Evolutionary conservation across 92 coral and sea anemone species (phyloP).

Genomic region (Metridium senile): DNA sequence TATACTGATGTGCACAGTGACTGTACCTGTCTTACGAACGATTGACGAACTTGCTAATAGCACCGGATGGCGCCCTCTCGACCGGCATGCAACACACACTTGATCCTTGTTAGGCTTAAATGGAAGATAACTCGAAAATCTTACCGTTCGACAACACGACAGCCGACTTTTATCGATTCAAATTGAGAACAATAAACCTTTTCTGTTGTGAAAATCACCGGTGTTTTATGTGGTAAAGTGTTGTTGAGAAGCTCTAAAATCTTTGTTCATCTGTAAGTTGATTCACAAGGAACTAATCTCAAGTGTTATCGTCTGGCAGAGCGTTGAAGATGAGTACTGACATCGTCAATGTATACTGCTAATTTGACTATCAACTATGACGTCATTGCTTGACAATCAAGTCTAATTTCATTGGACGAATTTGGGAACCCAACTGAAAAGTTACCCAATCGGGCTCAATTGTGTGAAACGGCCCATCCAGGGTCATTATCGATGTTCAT

Average conservation of each 20-base stretch:
- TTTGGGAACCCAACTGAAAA: no score
- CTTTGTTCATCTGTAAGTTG: neutral
- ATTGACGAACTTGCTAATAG: constrained; percentile 9
- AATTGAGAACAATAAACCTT: neutral
- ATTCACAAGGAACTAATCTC: constrained; percentile 11
- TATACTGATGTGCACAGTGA: neutral
- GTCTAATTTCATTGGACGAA: constrained; percentile 6
- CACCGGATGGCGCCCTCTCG: constrained; percentile 25
- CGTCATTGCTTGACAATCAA: neutral
- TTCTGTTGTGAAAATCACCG: no score
- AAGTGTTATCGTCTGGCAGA: constrained; percentile 22
- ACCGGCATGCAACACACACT: constrained; percentile 11
- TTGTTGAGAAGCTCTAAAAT: neutral
- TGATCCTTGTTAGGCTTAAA: constrained; percentile 9
- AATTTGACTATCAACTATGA: constrained; percentile 21
- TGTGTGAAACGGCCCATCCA: neutral
- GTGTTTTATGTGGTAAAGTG: no score
- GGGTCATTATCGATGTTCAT: constrained; percentile 15
- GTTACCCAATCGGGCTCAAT: constrained; percentile 9
- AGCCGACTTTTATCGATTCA: neutral
- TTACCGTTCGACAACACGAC: constrained; percentile 7
- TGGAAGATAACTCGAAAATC: constrained; percentile 4
- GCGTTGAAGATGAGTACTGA: neutral
- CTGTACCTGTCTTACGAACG: constrained; percentile 5
- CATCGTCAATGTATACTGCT: constrained; percentile 1